Conservation (phyloP, 1,140 invertebrate genomes). For the Hylaeus volcanicus region DNA sequence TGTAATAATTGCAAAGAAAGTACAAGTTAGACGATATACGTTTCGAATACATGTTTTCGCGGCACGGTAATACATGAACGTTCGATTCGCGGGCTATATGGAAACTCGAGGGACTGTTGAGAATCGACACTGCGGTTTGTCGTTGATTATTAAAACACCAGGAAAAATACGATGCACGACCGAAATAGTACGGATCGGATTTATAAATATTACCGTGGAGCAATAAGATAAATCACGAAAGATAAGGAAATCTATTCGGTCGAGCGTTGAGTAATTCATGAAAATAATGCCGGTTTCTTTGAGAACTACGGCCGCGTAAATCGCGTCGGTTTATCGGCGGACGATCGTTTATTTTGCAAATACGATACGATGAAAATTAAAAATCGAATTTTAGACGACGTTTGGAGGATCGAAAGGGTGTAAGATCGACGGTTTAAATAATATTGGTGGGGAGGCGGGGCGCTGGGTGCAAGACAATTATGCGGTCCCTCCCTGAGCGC, state of each 20-base stretch:
- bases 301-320: conserved; percentile 18
- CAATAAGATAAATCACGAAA: conserved; percentile 30
- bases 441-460: conserved; percentile 51
- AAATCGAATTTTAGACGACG: conserved; percentile 29
- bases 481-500: conserved; percentile 58
- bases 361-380: conserved; percentile 43
- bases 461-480: conserved; percentile 57
- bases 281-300: conserved; percentile 51
- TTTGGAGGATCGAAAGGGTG: background rate
- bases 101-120: background rate
- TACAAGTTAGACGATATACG: background rate
- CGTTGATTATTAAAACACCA: background rate
- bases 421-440: conserved; percentile 26
- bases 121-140: background rate
- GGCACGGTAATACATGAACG: background rate
- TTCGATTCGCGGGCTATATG: background rate
- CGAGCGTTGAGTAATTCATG: conserved; percentile 38
- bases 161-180: conserved; percentile 17
- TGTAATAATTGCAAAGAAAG: background rate
- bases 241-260: conserved; percentile 40
- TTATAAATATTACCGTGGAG: conserved; percentile 23
- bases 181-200: background rate
- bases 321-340: background rate
- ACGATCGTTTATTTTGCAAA: conserved; percentile 9
- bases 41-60: background rate